These are phyloP conservation scores for Drosophila seguyi DNA, from an alignment of 1,140 invertebrate genomes.

Conservation along the genomic window DNA sequence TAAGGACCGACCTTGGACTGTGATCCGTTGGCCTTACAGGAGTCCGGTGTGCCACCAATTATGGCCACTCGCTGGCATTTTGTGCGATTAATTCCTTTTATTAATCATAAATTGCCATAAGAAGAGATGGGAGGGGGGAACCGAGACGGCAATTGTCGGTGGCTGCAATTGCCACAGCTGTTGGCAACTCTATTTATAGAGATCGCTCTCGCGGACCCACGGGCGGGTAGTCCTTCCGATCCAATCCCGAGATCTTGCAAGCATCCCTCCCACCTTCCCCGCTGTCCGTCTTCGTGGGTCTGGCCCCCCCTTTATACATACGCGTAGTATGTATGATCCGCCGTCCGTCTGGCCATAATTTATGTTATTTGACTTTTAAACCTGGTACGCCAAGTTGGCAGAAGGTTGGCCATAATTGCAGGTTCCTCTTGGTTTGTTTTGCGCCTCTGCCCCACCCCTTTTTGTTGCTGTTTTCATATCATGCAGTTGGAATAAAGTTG, in stretches of 20 bases:
- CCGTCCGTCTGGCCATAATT: conserved; percentile 66
- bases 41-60: conserved; percentile 24
- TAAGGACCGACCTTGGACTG: conserved; percentile 24
- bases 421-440: conserved; percentile 30
- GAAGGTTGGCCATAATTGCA: conserved; percentile 62
- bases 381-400: conserved; percentile 29
- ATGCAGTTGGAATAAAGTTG: conserved; percentile 12
- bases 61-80: conserved; percentile 28
- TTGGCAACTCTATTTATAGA: conserved; percentile 67
- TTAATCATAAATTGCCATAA: conserved; percentile 76
- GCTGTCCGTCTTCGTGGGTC: conserved; percentile 9
- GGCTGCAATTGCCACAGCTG: conserved; percentile 40
- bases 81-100: conserved; percentile 60
- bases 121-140: conserved; percentile 17
- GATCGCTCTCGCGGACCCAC: conserved; percentile 22
- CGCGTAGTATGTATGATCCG: conserved; percentile 35
- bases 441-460: conserved; percentile 3
- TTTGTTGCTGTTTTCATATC: conserved; percentile 4
- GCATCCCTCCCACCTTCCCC: conserved; percentile 10
- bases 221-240: conserved; percentile 8
- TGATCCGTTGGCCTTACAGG: conserved; percentile 11
- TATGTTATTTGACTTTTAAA: conserved; percentile 80
- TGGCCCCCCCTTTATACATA: background rate
- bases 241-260: conserved; percentile 5
- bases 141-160: conserved; percentile 49